Conservation (phyloP, 2,888 invertebrate species). For the Cataglyphis livida region DNA sequence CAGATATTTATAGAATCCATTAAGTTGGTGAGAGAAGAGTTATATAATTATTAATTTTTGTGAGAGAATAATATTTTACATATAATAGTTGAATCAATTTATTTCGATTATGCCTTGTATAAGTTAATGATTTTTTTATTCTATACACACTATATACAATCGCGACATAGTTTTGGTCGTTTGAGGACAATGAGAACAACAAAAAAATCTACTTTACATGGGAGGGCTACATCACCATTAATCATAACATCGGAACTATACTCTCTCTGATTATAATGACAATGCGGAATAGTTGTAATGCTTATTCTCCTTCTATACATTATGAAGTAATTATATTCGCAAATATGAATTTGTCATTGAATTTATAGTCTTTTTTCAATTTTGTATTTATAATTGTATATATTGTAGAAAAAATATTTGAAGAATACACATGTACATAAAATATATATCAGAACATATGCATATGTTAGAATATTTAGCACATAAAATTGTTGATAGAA, state of each 20-base stretch:
- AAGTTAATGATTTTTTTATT: neutral
- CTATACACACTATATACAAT: neutral
- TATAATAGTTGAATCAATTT: neutral
- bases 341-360: neutral
- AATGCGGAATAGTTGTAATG: neutral
- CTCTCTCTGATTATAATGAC: constrained; percentile 1
- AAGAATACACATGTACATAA: neutral
- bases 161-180: constrained; percentile 39
- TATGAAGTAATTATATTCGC: neutral
- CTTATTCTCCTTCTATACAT: neutral
- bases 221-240: constrained; percentile 7
- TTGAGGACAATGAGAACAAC: constrained; percentile 69
- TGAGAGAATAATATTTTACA: neutral
- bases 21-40: neutral
- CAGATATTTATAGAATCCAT: constrained; percentile 44
- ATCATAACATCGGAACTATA: neutral
- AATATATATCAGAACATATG: neutral
- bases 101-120: neutral
- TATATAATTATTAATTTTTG: neutral
- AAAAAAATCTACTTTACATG: constrained; percentile 57
- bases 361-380: neutral
- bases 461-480: neutral
- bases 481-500: neutral
- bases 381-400: neutral
- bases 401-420: neutral